Conservation (phyloP, 2,888 invertebrate genomes). For the Phlogophora meticulosa region DNA sequence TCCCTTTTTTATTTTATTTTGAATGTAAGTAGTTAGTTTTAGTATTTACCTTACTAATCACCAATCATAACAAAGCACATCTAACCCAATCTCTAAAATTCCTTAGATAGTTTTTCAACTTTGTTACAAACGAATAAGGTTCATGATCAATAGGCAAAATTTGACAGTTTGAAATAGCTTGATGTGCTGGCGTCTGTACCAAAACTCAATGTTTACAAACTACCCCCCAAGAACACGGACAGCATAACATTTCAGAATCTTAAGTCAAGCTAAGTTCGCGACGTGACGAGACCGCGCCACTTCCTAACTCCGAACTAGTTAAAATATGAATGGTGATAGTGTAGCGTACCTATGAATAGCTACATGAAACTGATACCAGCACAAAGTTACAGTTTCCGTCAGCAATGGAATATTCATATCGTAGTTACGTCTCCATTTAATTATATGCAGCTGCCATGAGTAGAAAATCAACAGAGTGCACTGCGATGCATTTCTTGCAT, state of each 20-base stretch:
- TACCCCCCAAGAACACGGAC: slow-evolving; percentile 9
- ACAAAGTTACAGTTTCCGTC: slow-evolving; percentile 60
- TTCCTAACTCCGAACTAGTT: slow-evolving; percentile 48
- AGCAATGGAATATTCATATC: slow-evolving; percentile 82
- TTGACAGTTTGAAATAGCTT: too few species aligned
- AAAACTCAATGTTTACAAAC: slow-evolving; percentile 24
- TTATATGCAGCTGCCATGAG: slow-evolving; percentile 61
- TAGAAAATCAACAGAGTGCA: slow-evolving; percentile 33
- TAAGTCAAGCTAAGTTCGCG: slow-evolving; percentile 32
- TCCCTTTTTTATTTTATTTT: too few species aligned
- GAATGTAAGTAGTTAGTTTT: too few species aligned
- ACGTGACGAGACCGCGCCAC: slow-evolving; percentile 36
- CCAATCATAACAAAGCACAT: too few species aligned
- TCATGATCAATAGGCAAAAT: too few species aligned
- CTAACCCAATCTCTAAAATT: too few species aligned
- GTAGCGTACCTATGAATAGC: slow-evolving; percentile 50
- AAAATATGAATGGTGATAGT: slow-evolving; percentile 55
- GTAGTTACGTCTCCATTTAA: slow-evolving; percentile 69
- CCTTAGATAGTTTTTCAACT: too few species aligned
- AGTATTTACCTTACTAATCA: too few species aligned
- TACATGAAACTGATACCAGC: slow-evolving; percentile 64
- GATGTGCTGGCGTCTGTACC: too few species aligned
- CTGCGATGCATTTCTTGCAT: neutral
- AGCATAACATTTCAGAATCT: slow-evolving; percentile 42
- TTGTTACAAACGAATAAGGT: too few species aligned